Evolutionary conservation across 2,797 vertebrate species (phyloP).

Genomic region (Siniperca obscura): DNA sequence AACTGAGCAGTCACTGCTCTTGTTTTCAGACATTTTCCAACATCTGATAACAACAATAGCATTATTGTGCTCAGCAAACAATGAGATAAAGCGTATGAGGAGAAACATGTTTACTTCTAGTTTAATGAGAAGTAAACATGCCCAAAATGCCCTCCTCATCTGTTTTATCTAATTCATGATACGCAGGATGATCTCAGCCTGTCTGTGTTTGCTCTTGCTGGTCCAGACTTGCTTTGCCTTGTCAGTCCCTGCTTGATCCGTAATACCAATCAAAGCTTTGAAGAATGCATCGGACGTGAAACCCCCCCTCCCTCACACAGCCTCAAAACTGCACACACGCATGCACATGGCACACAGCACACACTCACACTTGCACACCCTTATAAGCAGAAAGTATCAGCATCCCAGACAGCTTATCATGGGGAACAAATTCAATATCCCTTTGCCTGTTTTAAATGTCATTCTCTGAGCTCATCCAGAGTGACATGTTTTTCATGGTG

Average conservation of each 20-base stretch:
- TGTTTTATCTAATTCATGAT: conserved; percentile 47
- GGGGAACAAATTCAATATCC: conserved; percentile 87
- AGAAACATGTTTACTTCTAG: conserved; percentile 22
- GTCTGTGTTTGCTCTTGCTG: conserved; percentile 18
- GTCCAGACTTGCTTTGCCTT: conserved; percentile 42
- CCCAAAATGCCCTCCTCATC: conserved; percentile 10
- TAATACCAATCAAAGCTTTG: conserved; percentile 71
- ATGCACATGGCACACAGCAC: conserved; percentile 2
- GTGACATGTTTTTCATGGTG: conserved; percentile 86
- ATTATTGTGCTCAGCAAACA: conserved; percentile 16
- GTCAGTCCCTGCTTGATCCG: conserved; percentile 48
- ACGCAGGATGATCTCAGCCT: conserved; percentile 31
- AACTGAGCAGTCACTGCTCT: conserved; percentile 1
- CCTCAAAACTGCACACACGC: conserved; percentile 15
- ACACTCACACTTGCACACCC: conserved; percentile 25
- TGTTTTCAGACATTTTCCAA: conserved; percentile 34
- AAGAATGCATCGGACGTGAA: conserved; percentile 59
- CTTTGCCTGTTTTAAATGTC: conserved; percentile 87
- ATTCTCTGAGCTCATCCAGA: conserved; percentile 85
- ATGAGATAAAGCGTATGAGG: background rate
- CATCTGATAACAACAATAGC: conserved; percentile 33
- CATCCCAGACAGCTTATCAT: conserved; percentile 80
- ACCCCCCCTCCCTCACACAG: background rate
- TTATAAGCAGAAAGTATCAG: conserved; percentile 66
- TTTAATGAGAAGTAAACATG: conserved; percentile 30